Percentiles rank a stretch among this genome's conserved stretches.
phyloP scores from a whole-genome alignment of 2,113 vertebrate genomes.

The Panthera uncia region DNA sequence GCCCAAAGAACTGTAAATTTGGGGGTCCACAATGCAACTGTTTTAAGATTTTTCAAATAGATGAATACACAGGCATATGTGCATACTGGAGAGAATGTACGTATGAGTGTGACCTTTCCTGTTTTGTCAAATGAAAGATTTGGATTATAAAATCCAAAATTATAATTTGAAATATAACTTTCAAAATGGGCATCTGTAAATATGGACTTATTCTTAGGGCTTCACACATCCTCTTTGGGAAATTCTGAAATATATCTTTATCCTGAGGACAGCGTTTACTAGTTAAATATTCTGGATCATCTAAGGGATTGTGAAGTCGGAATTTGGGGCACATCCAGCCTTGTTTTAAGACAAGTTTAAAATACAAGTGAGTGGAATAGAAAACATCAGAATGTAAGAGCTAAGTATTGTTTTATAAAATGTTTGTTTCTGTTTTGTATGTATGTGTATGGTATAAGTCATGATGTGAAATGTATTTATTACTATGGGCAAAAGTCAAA shows the following conservation, averaged over 20 bases:
- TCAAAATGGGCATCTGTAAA: not conserved
- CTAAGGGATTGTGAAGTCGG: not conserved
- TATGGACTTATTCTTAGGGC: not conserved
- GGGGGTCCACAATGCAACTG: too few species aligned
- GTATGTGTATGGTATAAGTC: fast-evolving
- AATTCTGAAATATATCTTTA: not conserved
- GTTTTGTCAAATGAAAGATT: not conserved
- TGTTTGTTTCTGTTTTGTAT: not conserved
- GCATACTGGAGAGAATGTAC: too few species aligned
- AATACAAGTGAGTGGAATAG: not conserved
- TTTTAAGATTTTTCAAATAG: not conserved
- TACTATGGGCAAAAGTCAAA: not conserved
- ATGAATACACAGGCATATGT: not conserved
- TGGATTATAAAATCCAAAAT: too few species aligned
- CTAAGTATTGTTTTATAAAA: not conserved
- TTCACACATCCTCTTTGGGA: not conserved
- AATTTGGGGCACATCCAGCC: not conserved
- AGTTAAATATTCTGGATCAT: not conserved
- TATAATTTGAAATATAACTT: not conserved
- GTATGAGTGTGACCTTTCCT: not conserved
- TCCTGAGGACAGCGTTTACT: not conserved
- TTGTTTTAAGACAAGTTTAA: not conserved
- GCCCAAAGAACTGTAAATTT: not conserved
- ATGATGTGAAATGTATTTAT: not conserved
- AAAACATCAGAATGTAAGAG: not conserved